Base-by-base conservation (phyloP, 2,797 vertebrate species). In the Sandelia bainsii region DNA sequence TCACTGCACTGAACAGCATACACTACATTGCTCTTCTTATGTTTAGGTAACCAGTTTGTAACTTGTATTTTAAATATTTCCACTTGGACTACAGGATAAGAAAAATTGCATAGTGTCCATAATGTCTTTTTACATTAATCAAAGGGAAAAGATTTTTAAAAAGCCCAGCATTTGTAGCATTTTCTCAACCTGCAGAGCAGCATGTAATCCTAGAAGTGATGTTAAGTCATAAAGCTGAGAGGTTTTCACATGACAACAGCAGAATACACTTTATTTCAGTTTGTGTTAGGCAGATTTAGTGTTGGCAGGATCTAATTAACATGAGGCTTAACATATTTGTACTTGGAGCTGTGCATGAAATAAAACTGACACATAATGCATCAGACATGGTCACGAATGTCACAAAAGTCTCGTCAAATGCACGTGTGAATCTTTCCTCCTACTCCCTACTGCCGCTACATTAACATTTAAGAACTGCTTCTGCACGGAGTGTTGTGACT, bases 231-330 rank as follows among this genome's bases (percentile, higher is more conserved):
- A 20, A 69, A 79, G 66, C 61, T 29, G 50, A 51, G 57, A 65
- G 66, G 80, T 72, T 80, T 76, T 54, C 50, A 71, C 62, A 20
- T 8, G 53, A 51, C 63, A 46, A 2, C 56, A 51, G 52, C 53
- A 67, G 57, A 57, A 19, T 9, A 8, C 2, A 39, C 37, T 77
- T 57, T 46, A 27, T 29, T 39, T 14, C 20, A 27, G 6, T 45
- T 13, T 42, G 32, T 23, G 52, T 56, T 42, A 0, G 23, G 29
- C 27, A 66, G 53, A 44, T 39, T 65, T 27, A 34, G 13, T 8
- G 49, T 39, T 12, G 65, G 73, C 72, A 22, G 50, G 8, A 14
- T 82, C 49, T 72, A 59, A 74, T 86, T 74, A 71, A 67, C 77
- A n/a, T 29, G 12, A 23, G 32, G 19, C 74, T 57, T 34, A 51